Conservation (phyloP, 2,888 invertebrate species). For the Poecilobothrus nobilitatus region DNA sequence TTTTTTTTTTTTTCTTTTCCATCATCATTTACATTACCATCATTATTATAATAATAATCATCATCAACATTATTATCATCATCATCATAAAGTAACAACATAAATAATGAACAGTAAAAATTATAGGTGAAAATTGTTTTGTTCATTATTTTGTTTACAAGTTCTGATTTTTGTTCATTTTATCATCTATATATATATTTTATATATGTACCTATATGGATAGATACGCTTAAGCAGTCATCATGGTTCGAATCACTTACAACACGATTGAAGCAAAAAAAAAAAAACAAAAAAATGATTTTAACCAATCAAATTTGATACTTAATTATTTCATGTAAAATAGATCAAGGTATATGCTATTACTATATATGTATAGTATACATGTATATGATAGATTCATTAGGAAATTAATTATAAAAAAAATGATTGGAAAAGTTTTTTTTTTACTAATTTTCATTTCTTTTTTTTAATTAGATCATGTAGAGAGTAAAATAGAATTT, state of each 20-base stretch:
- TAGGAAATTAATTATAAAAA: background rate
- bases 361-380: too few species aligned
- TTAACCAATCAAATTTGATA: background rate
- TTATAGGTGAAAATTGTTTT: background rate
- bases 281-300: background rate
- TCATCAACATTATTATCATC: background rate
- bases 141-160: background rate
- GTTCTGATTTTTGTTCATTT: too few species aligned
- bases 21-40: background rate
- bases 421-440: background rate
- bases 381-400: background rate
- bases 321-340: conserved; percentile 1
- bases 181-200: too few species aligned
- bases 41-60: background rate
- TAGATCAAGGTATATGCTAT: background rate
- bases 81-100: background rate
- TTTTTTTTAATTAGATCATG: background rate
- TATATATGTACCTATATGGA: too few species aligned
- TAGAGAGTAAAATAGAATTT: too few species aligned
- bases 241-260: too few species aligned
- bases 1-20: background rate
- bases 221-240: too few species aligned
- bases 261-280: too few species aligned
- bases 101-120: background rate
- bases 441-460: background rate